Evolutionary conservation across 2,113 vertebrate genomes (phyloP).

Genomic region (Pituophis catenifer): DNA sequence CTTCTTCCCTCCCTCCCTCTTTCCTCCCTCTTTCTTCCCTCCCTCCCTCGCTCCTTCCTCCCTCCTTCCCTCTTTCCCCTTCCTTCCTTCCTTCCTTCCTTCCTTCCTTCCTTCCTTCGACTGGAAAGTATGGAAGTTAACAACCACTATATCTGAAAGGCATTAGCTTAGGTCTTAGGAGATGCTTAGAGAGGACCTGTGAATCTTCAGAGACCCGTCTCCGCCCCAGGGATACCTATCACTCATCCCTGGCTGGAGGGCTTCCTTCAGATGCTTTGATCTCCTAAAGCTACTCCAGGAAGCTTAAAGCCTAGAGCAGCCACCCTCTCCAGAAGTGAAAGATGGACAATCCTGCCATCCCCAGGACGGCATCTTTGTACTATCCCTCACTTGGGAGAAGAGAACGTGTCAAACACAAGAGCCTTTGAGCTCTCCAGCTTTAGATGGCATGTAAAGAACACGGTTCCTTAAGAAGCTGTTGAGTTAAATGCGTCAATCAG

Average conservation of each 20-base stretch:
- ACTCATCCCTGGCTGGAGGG: neutral
- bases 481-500: neutral
- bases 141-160: neutral
- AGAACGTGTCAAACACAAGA: neutral
- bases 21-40: no score
- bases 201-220: neutral
- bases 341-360: neutral
- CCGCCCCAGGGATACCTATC: neutral
- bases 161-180: neutral
- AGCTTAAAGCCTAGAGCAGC: neutral
- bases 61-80: no score
- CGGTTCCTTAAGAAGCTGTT: neutral
- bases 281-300: neutral
- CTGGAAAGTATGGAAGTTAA: neutral
- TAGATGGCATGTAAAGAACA: neutral
- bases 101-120: neutral
- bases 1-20: accelerated
- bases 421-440: neutral
- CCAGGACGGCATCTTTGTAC: neutral
- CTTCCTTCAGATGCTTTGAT: neutral
- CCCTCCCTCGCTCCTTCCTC: no score
- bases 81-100: no score
- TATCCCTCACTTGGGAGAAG: neutral
- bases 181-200: neutral
- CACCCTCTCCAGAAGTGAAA: neutral